Conservation (phyloP, 2,888 invertebrate species). For the Plebejus anna region DNA sequence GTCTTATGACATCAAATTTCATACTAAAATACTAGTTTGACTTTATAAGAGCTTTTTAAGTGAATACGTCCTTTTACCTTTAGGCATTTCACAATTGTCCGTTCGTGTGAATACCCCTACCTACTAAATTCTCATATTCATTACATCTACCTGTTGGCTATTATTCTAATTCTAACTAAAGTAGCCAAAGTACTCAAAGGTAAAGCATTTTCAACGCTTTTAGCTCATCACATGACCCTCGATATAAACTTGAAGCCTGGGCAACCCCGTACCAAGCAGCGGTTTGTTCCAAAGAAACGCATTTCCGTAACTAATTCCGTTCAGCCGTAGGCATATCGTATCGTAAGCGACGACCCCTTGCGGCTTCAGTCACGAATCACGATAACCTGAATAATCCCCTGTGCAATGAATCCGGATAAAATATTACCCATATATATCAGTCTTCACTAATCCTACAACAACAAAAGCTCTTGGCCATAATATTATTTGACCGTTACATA, state of each 20-base stretch:
- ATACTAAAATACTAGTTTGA: too few relatives aligned
- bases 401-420: background rate
- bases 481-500: too few relatives aligned
- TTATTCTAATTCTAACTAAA: too few relatives aligned
- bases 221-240: background rate
- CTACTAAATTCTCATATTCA: too few relatives aligned
- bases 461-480: background rate
- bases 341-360: conserved; percentile 36
- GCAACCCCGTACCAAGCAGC: conserved; percentile 46
- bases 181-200: too few relatives aligned
- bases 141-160: too few relatives aligned
- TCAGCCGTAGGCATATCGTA: background rate
- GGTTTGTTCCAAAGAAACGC: conserved; percentile 59
- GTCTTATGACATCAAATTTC: background rate
- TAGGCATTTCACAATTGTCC: too few relatives aligned
- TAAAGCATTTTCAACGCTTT: background rate
- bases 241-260: conserved; percentile 30
- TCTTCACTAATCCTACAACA: background rate
- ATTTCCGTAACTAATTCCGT: conserved; percentile 53
- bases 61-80: too few relatives aligned
- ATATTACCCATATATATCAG: background rate
- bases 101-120: too few relatives aligned
- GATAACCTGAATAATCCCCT: background rate
- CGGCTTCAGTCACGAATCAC: background rate
- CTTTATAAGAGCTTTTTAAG: too few relatives aligned